Evolutionary conservation across 2,113 vertebrate species (phyloP).

Genomic region (Paramormyrops kingsleyae): DNA sequence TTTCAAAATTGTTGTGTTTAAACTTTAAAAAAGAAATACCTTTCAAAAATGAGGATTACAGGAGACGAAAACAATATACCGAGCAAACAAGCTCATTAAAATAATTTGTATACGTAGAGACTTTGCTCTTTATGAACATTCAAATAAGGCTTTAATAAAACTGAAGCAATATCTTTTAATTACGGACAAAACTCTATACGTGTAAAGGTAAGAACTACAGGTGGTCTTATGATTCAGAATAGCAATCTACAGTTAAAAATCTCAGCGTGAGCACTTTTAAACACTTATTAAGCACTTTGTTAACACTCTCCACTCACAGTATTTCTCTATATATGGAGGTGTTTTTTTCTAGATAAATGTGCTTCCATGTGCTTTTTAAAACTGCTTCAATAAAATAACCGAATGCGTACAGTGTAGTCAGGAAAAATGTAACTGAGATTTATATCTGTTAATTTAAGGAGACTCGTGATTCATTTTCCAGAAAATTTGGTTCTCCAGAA

Average conservation of each 20-base stretch:
- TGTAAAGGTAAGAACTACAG: background rate
- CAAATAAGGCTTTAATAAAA: slow-evolving; percentile 12
- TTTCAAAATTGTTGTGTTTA: background rate
- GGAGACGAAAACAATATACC: slow-evolving; percentile 7
- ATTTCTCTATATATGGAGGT: background rate
- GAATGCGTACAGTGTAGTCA: background rate
- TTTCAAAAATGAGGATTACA: slow-evolving; percentile 8
- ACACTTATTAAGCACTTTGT: background rate
- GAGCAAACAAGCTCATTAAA: slow-evolving; percentile 21
- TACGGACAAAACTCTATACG: background rate
- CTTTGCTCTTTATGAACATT: slow-evolving; percentile 6
- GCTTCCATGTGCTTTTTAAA: background rate
- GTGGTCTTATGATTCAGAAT: background rate
- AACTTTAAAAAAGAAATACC: slow-evolving; percentile 5
- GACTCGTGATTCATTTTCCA: background rate
- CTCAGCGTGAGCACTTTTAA: background rate
- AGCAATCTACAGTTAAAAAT: background rate
- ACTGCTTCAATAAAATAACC: background rate
- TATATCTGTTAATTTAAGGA: background rate
- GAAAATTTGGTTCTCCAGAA: background rate
- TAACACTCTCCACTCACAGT: background rate
- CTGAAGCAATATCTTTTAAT: background rate
- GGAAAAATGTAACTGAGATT: background rate
- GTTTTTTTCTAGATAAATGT: background rate
- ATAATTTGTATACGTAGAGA: slow-evolving; percentile 20